A percentile compares a stretch with the other conserved stretches of the same genome.
Evolutionary conservation across 2,888 invertebrate genomes (phyloP).

Genomic region (Cheilosia urbana): DNA sequence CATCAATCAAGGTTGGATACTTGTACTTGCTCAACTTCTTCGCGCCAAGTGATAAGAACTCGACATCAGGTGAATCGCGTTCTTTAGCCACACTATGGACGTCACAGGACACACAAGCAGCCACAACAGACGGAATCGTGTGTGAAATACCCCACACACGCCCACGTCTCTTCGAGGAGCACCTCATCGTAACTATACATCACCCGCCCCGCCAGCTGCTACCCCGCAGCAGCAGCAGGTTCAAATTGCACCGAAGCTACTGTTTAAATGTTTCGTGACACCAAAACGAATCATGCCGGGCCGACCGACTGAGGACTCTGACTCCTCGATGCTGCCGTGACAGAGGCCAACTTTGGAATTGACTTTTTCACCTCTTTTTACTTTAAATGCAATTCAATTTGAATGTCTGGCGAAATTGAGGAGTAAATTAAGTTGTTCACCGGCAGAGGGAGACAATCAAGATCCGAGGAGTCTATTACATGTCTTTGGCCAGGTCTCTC

Average conservation of each 20-base stretch:
- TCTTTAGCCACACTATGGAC: neutral
- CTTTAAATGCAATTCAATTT: slow-evolving; percentile 61
- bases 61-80: slow-evolving; percentile 18
- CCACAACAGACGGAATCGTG: slow-evolving; percentile 20
- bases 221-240: neutral
- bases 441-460: slow-evolving; percentile 66
- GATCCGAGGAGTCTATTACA: slow-evolving; percentile 74
- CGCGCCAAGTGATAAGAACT: neutral
- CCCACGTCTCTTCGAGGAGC: slow-evolving; percentile 45
- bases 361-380: slow-evolving; percentile 22
- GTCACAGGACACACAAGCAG: slow-evolving; percentile 18
- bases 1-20: too few relatives aligned
- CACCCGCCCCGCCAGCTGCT: neutral
- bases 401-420: slow-evolving; percentile 66
- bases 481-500: slow-evolving; percentile 72
- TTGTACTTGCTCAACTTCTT: too few relatives aligned
- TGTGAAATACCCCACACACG: slow-evolving; percentile 57
- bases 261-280: slow-evolving; percentile 70
- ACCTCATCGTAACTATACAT: neutral
- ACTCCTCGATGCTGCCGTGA: slow-evolving; percentile 65
- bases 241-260: slow-evolving; percentile 14
- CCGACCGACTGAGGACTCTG: slow-evolving; percentile 8
- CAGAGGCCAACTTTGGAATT: slow-evolving; percentile 64
- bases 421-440: slow-evolving; percentile 75
- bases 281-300: slow-evolving; percentile 49